Evolutionary conservation across 2,113 vertebrate genomes (phyloP), one percentile per base, ranked within the genome.

Genomic region (Tylochromis polylepis): DNA sequence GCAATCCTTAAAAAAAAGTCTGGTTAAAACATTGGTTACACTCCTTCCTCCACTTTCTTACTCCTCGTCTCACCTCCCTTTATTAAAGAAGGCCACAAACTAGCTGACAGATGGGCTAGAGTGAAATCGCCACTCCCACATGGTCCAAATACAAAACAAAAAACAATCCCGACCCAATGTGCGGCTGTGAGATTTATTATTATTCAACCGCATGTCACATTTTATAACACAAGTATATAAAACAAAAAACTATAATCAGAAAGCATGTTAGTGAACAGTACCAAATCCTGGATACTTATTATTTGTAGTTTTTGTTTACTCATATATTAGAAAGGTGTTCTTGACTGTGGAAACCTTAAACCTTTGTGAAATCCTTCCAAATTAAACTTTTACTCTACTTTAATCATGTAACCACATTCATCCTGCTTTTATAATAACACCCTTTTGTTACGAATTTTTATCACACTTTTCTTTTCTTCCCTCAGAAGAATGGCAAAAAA

Each of bases 401-500:
- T 6, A 24, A 70, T 70, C 14, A 3, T 27, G 16, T 1, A 46
- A 46, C 67, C 16, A 46, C 67, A 46, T 10, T 16, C 7, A 43
- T 43, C 38, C 65, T 43, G 12, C 24, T 1, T 24, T 46, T 46
- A 72, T 46, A 72, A 27, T 18, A 46, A 6, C 2, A 0, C 22
- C 38, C 9, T 46, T 72, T 72, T 2, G 36, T 46, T 46, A 72
- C 41, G 27, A 22, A 11, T 72, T 72, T 72, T 8, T 0, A 72
- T 72, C 12, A 70, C n/a, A 24, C n/a, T 16, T 70, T 70, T 16
- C 15, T 62, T 62, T 62, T 36, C n/a, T 70, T 46, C 43, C 14
- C 0, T 70, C 0, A 1, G 8, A 70, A 8, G 0, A 43, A 72
- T 27, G 22, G 14, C 15, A 27, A 72, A 72, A 72, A 16, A 18